These are phyloP conservation scores for Notarius lentiginosus DNA, from an alignment of 2,113 vertebrate species.

Conservation along the genomic window DNA sequence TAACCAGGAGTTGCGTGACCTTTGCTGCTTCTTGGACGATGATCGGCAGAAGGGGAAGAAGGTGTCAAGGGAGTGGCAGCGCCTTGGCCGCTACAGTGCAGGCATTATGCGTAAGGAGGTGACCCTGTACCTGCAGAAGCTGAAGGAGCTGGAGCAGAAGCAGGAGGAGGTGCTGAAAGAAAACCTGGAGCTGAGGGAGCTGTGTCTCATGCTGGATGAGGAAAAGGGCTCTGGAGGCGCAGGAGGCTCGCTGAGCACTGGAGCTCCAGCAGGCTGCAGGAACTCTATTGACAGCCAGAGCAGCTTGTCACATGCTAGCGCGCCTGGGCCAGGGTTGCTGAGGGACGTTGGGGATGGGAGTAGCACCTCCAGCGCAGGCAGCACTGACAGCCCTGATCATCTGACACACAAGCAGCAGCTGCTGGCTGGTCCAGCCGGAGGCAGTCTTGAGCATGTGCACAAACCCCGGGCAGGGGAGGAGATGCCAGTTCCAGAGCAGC, in stretches of 20 bases:
- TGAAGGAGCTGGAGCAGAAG: conserved; percentile 89
- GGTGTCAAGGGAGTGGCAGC: conserved; percentile 94
- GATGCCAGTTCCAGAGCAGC: conserved; percentile 75
- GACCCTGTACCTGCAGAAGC: conserved; percentile 88
- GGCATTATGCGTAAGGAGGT: conserved; percentile 94
- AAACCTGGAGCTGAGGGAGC: conserved; percentile 92
- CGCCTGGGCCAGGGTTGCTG: conserved; percentile 69
- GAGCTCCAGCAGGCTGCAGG: conserved; percentile 74
- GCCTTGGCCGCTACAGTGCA: conserved; percentile 88
- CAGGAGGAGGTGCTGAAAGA: conserved; percentile 91
- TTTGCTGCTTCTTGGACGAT: conserved; percentile 96
- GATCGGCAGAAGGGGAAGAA: conserved; percentile 95
- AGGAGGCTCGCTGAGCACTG: conserved; percentile 27
- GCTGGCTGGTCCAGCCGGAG: conserved; percentile 73
- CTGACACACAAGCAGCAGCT: conserved; percentile 80
- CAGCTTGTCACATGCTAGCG: conserved; percentile 80
- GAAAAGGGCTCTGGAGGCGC: conserved; percentile 73
- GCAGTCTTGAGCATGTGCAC: conserved; percentile 78
- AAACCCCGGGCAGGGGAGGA: conserved; percentile 69
- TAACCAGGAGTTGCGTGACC: conserved; percentile 93
- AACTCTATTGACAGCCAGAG: conserved; percentile 90
- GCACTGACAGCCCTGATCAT: conserved; percentile 90
- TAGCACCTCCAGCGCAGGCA: conserved; percentile 90
- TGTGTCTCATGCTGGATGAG: conserved; percentile 92
- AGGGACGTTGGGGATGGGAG: conserved; percentile 92